Evolutionary conservation across 64 coral and sea anemone genomes (phyloP).

Genomic region (Platygyra sinensis): DNA sequence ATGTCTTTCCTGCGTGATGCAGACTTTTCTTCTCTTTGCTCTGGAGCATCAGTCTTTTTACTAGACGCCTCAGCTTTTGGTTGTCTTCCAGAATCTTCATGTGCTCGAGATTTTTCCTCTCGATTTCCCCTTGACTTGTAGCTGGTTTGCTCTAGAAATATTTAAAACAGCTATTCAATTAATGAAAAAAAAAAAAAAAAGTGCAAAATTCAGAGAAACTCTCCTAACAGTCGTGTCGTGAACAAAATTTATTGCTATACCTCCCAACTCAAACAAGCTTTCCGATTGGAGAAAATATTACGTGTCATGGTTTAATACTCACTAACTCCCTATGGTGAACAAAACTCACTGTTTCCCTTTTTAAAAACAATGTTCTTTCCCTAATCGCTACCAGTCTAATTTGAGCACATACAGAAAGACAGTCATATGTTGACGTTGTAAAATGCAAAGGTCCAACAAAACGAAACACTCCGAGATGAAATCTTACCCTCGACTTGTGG

Average conservation of each 20-base stretch:
- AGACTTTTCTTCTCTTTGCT: neutral
- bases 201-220: neutral
- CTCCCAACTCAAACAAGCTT: too few species aligned
- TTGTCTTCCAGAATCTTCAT: constrained; percentile 5
- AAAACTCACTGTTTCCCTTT: too few species aligned
- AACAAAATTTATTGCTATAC: too few species aligned
- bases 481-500: constrained; percentile 57
- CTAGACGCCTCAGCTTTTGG: neutral
- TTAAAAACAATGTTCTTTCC: too few species aligned
- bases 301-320: too few species aligned
- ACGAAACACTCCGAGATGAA: too few species aligned
- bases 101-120: neutral
- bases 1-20: neutral
- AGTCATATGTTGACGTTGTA: too few species aligned
- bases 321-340: too few species aligned
- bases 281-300: too few species aligned
- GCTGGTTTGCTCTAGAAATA: neutral
- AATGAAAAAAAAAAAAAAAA: neutral
- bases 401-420: too few species aligned
- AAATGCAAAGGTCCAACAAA: neutral
- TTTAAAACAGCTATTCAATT: neutral
- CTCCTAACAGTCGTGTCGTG: neutral
- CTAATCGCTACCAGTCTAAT: too few species aligned
- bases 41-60: neutral
- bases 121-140: constrained; percentile 10